Percentiles rank a stretch among this genome's conserved stretches.
These are phyloP conservation scores for Zaprionus bogoriensis DNA, from an alignment of 2,888 invertebrate genomes.

Conservation along the genomic window DNA sequence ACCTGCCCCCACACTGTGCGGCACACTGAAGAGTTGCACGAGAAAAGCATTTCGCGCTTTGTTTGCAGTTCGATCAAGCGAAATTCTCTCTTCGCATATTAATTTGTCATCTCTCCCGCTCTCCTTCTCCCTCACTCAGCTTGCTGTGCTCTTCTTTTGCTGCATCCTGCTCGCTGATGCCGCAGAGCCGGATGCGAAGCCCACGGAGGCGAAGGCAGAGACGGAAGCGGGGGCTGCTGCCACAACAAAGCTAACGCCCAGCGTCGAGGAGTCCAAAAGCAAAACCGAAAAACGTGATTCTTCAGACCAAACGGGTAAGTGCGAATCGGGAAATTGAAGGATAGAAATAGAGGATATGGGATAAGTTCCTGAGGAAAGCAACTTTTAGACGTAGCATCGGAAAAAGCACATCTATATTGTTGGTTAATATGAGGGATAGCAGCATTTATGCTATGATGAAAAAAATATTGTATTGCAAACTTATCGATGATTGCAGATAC, in stretches of 20 bases:
- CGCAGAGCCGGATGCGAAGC: conserved; percentile 38
- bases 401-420: no score
- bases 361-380: no score
- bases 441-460: no score
- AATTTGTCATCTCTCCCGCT: background rate
- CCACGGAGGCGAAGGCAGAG: conserved; percentile 35
- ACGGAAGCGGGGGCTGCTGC: conserved; percentile 1
- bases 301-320: conserved; percentile 65
- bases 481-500: no score
- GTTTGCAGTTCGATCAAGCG: no score
- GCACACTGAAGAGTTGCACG: no score
- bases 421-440: no score
- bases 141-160: conserved; percentile 27
- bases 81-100: no score
- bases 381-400: no score
- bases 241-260: conserved; percentile 59
- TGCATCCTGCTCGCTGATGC: conserved; percentile 27
- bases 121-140: conserved; percentile 5
- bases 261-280: conserved; percentile 61
- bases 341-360: background rate
- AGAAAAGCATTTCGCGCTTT: background rate
- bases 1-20: background rate
- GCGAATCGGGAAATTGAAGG: background rate
- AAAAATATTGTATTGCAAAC: no score
- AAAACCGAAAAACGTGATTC: conserved; percentile 76